Evolutionary conservation across 2,888 invertebrate genomes (phyloP), one percentile per base, ranked within the genome.

Genomic region (Noctua comes): DNA sequence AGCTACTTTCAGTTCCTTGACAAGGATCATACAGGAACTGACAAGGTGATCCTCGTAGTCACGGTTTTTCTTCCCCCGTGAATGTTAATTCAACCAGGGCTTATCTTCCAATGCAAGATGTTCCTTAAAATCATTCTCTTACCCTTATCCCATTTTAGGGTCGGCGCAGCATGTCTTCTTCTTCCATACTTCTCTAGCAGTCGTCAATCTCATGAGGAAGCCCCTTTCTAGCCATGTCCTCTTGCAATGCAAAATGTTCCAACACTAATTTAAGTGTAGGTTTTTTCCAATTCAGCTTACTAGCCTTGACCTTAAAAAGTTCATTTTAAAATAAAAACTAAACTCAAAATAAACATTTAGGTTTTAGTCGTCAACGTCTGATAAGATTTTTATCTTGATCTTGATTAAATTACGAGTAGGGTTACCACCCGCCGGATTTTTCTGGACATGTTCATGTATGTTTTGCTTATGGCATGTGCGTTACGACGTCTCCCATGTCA

Each of bases 381-480:
- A 73, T 62, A 24, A 73, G 79, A 79, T 80, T 36, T 6, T 27
- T 43, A 79, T 79, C 73, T 54, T 11, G 43, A 62, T 62, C 27
- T 54, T 16, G 73, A 73, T 68, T 51, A 66, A 43, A 24, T 40
- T 65, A n/a, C 21, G 2, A 65, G 40, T 65, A 65, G 64, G 64
- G 36, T 40, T 11, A 65, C 36, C 36, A 40, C 0, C 11, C 11
- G 21, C 21, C 5, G 5, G 24, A 24, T 64, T 36, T 64, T 5
- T 40, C 65, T 4, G 13, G 24, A 40, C 1, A 65, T 40, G 2
- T 36, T 11, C 36, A 11, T 40, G 40, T 40, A 1, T 40, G 40
- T 40, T 40, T 40, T 40, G 40, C 7, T 40, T 40, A 40, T 40
- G 40, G 7, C 40, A 40, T 40, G 40, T 40, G 31, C 1, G 65